Evolutionary conservation across 2,888 invertebrate species (phyloP), one percentile per base, ranked within the genome.

Genomic region (Caenorhabditis sinica): DNA sequence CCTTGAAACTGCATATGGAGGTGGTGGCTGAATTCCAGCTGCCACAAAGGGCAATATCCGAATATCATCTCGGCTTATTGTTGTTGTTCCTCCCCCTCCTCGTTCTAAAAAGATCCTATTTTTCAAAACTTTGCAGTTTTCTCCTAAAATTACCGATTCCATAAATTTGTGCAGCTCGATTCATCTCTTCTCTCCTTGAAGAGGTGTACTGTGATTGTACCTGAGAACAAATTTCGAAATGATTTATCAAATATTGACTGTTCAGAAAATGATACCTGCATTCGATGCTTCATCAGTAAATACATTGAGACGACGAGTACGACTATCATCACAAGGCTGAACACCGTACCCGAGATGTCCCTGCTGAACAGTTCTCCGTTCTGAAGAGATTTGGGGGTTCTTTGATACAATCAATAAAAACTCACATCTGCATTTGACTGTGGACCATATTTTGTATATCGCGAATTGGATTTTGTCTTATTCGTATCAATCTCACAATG

Each of bases 401-500:
- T 51, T 40, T 61, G 72, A 20, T 45, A 4, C 30, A 53, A 30
- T 58, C 28, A 9, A 51, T 61, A 45, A 15, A 40, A 33, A 56
- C 69, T 58, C 17, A 80, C 79, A 23, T 84, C 84, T 13, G 60
- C 40, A 36, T 20, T 63, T 0, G 74, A 68, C 33, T 83, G 83
- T 13, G 71, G 79, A 11, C 83, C 83, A 60, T 89, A 92, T 69
- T 91, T 83, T 15, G 90, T 90, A 63, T 89, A 91, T 23, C 92
- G 72, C 15, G 89, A 85, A 23, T 89, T 86, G 1, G 85, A 43
- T 58, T 81, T 86, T 11, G 91, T 90, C 28, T 87, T 82, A 66
- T 92, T 92, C 23, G 89, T 86, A 66, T 92, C 90, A 60, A 92
- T 89, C 82, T 92, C 92, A 80, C 92, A 92, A 80, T 92, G 92